Conservation (phyloP, 2,888 invertebrate species). For the Sphaeridia pumilis region DNA sequence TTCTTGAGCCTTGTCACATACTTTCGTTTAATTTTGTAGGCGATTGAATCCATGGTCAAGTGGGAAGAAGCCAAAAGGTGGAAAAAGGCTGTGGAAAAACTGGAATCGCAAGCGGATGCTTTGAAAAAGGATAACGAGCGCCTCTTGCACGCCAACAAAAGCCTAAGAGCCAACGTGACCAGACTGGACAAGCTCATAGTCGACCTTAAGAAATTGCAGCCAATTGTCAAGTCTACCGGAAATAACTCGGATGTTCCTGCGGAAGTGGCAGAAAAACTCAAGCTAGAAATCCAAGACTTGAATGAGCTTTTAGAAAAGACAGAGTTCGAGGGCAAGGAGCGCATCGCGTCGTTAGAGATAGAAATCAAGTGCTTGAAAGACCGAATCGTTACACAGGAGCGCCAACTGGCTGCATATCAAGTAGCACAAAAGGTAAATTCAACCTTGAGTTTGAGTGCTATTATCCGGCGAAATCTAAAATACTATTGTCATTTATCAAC, state of each 20-base stretch:
- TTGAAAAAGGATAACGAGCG: constrained; percentile 60
- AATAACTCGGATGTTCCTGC: constrained; percentile 3
- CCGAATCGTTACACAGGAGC: constrained; percentile 61
- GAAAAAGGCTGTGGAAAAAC: constrained; percentile 62
- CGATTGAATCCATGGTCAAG: constrained; percentile 50
- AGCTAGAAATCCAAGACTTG: constrained; percentile 38
- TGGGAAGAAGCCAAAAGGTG: constrained; percentile 69
- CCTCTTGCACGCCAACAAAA: constrained; percentile 51
- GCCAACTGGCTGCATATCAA: constrained; percentile 60
- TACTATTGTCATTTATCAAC: too few species aligned
- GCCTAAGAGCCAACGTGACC: constrained; percentile 53
- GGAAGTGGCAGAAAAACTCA: constrained; percentile 20
- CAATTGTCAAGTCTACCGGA: constrained; percentile 3
- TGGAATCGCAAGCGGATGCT: constrained; percentile 60
- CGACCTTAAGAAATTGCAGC: constrained; percentile 13
- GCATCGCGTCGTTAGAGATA: constrained; percentile 38
- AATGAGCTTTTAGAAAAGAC: constrained; percentile 37
- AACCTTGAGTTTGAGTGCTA: too few species aligned
- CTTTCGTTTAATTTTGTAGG: too few species aligned
- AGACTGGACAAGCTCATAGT: constrained; percentile 48
- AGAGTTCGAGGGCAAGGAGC: constrained; percentile 38
- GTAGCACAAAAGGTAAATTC: constrained; percentile 59
- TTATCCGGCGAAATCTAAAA: too few species aligned
- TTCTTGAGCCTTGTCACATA: too few species aligned
- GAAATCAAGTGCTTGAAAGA: constrained; percentile 45